phyloP scores from a whole-genome alignment of 2,113 vertebrate species.

The Deroptyus accipitrinus region DNA sequence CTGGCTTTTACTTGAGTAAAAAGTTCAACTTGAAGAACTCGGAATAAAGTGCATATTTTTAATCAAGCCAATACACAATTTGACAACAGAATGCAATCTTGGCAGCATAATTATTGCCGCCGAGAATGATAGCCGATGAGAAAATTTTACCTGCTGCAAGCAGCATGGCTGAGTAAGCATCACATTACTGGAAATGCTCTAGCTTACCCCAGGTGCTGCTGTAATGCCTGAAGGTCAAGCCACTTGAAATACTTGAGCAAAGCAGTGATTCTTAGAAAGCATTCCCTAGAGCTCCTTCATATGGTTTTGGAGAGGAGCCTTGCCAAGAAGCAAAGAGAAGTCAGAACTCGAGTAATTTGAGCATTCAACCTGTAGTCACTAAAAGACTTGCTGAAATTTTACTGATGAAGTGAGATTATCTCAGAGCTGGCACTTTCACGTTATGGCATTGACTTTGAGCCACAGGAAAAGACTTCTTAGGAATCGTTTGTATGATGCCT shows the following conservation, averaged over 20 bases:
- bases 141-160: neutral
- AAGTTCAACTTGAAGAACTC: neutral
- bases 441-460: too few species aligned
- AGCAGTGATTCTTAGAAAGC: neutral
- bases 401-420: neutral
- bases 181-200: neutral
- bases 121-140: neutral
- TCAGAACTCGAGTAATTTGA: neutral
- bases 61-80: neutral
- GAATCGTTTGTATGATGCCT: fast-evolving
- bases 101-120: neutral
- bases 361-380: neutral
- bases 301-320: neutral
- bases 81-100: neutral
- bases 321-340: neutral
- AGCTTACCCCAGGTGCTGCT: neutral
- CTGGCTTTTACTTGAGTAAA: neutral
- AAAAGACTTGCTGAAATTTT: neutral
- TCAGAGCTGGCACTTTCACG: neutral
- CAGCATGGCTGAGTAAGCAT: neutral
- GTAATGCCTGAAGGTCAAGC: neutral
- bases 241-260: neutral
- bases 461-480: neutral
- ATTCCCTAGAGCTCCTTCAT: neutral
- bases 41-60: neutral